Evolutionary conservation across 2,113 vertebrate genomes (phyloP).

Genomic region (Uropsilus gracilis): DNA sequence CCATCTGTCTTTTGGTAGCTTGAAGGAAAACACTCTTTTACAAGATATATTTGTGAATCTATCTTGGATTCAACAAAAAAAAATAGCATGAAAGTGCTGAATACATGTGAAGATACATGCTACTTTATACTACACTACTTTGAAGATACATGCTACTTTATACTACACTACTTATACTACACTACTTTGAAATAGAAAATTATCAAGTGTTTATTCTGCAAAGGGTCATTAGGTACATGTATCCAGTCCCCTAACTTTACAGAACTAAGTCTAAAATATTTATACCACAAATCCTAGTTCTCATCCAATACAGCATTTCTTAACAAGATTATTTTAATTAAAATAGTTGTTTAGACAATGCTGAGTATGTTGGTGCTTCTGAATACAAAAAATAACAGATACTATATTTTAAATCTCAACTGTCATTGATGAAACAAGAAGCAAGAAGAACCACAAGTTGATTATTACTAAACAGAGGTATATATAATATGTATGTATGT

Average conservation of each 20-base stretch:
- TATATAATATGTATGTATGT: no score
- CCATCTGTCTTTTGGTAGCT: neutral
- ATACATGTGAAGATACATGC: neutral
- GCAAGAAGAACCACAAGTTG: neutral
- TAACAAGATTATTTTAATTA: neutral
- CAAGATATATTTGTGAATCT: neutral
- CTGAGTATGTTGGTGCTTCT: neutral
- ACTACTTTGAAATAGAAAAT: neutral
- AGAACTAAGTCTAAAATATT: neutral
- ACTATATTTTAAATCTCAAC: neutral
- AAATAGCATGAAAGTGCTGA: neutral
- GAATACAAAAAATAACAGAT: neutral
- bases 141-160: neutral
- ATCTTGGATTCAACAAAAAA: neutral
- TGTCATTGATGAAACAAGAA: neutral
- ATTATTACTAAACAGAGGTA: neutral
- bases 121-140: neutral
- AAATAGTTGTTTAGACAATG: neutral
- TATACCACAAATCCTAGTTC: neutral
- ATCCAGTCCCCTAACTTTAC: neutral
- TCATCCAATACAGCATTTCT: neutral
- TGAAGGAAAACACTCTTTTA: neutral
- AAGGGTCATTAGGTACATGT: neutral
- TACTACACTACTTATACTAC: no score
- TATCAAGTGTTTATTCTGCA: neutral